These are phyloP conservation scores for Portunus trituberculatus DNA, from an alignment of 1,140 invertebrate genomes.

Conservation along the genomic window DNA sequence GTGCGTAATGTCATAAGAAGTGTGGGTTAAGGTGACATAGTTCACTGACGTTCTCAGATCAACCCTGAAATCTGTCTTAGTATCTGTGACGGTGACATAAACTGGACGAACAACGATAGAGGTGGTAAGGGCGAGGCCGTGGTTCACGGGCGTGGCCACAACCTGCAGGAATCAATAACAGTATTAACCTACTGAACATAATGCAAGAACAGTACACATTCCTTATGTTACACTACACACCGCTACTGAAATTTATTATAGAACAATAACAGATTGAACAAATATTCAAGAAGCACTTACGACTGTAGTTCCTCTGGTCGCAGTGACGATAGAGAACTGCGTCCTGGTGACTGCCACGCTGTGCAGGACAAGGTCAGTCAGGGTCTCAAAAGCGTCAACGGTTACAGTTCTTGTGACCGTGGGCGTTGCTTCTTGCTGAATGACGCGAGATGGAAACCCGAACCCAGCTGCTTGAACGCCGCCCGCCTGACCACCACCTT, in stretches of 20 bases:
- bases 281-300: not conserved
- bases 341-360: slow-evolving; percentile 46
- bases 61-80: slow-evolving; percentile 27
- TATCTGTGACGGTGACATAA: not conserved
- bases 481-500: not conserved
- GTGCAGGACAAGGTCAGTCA: slow-evolving; percentile 53
- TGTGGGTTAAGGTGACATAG: slow-evolving; percentile 48
- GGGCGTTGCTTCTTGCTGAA: not conserved
- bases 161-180: not conserved
- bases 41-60: not conserved
- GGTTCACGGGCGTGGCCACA: slow-evolving; percentile 42
- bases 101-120: not conserved
- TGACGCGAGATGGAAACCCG: not conserved
- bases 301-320: not conserved
- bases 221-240: not conserved
- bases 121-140: slow-evolving; percentile 23
- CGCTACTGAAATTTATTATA: too few relatives aligned
- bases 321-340: not conserved
- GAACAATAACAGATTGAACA: too few relatives aligned
- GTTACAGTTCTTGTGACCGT: slow-evolving; percentile 52
- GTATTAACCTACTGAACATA: too few relatives aligned
- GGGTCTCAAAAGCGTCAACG: slow-evolving; percentile 33
- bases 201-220: not conserved
- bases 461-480: not conserved
- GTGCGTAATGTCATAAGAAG: slow-evolving; percentile 51